Evolutionary conservation across 2,797 vertebrate species (phyloP).

Genomic region (Pangasius macronema): DNA sequence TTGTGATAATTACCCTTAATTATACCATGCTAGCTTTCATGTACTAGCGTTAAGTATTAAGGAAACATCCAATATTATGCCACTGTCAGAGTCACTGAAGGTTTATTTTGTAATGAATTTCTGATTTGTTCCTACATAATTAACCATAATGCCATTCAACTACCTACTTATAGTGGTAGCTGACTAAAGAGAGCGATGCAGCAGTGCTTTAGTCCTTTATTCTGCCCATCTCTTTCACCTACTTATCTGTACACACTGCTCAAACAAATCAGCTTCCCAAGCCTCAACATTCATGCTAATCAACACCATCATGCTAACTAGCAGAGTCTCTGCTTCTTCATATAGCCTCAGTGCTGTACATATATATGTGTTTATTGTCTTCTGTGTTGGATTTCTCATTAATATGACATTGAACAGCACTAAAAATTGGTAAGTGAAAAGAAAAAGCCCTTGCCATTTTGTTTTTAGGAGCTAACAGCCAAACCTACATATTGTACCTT

Average conservation of each 20-base stretch:
- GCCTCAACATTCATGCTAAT: background rate
- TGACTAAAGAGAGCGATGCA: too few relatives aligned
- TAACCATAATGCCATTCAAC: background rate
- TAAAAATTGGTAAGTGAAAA: background rate
- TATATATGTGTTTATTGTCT: background rate
- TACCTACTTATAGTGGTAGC: background rate
- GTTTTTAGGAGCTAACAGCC: background rate
- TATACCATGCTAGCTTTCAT: background rate
- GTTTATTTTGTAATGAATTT: background rate
- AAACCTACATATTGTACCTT: too few relatives aligned
- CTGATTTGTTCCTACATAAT: background rate
- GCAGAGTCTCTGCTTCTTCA: background rate
- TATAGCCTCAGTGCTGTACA: background rate
- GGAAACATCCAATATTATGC: background rate
- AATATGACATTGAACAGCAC: background rate
- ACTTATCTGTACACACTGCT: too few relatives aligned
- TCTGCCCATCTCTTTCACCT: too few relatives aligned
- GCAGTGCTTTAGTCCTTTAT: too few relatives aligned
- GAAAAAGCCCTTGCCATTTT: background rate
- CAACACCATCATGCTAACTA: background rate
- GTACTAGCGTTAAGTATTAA: background rate
- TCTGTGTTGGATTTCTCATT: background rate
- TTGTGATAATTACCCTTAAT: background rate
- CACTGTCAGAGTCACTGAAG: background rate
- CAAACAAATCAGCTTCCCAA: too few relatives aligned